These are phyloP conservation scores for Saccopteryx bilineata DNA, from an alignment of 2,113 vertebrate genomes.

Conservation along the genomic window DNA sequence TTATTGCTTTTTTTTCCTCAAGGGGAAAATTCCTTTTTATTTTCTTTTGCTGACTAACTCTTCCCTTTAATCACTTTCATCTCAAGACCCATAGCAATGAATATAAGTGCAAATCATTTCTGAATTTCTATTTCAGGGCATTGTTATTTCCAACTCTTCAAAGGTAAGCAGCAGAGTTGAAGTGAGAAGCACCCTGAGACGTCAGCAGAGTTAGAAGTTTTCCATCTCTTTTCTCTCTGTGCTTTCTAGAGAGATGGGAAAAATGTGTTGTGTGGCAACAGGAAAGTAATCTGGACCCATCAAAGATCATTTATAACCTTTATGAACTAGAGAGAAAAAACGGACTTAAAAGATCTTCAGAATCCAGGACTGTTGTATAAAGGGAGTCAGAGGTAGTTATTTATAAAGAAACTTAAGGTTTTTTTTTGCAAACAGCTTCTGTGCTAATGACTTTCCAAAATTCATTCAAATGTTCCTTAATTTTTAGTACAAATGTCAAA, in stretches of 20 bases:
- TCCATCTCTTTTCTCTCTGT: not conserved
- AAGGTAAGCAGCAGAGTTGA: not conserved
- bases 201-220: not conserved
- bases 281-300: not conserved
- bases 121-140: conserved; percentile 53
- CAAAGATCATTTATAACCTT: conserved; percentile 13
- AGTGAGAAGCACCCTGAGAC: not conserved
- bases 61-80: conserved; percentile 73
- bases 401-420: conserved; percentile 19
- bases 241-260: not conserved
- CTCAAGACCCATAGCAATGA: conserved; percentile 47
- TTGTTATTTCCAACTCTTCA: not conserved
- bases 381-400: not conserved
- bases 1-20: conserved; percentile 63
- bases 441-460: not conserved
- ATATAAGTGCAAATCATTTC: conserved; percentile 46
- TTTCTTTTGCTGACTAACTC: conserved; percentile 75
- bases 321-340: conserved; percentile 48
- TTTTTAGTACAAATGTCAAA: conserved; percentile 26
- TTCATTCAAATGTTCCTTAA: not conserved
- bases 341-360: not conserved
- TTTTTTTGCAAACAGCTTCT: not conserved
- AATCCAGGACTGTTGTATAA: not conserved
- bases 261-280: not conserved
- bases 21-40: conserved; percentile 47